A percentile compares a stretch with the other conserved stretches of the same genome.
These are phyloP conservation scores for Ahaetulla prasina DNA, from an alignment of 2,113 vertebrate species.

Conservation along the genomic window DNA sequence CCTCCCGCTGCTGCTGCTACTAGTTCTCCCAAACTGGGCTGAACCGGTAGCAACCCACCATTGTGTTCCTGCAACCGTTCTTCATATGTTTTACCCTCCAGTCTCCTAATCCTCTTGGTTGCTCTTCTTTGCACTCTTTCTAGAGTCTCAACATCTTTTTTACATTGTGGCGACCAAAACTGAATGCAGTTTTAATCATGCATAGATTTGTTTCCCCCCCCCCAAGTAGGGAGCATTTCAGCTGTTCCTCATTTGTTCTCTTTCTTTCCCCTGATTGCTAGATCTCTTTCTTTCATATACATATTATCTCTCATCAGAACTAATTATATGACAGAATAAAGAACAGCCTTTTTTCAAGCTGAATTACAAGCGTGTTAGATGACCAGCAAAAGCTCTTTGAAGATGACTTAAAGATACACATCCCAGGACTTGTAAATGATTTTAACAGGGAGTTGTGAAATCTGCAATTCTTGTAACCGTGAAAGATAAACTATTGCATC, in stretches of 20 bases:
- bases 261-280: constrained; percentile 32
- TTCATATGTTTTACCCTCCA: too few species aligned
- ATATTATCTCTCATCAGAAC: constrained; percentile 40
- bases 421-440: constrained; percentile 19
- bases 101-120: too few species aligned
- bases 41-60: too few species aligned
- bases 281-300: constrained; percentile 34
- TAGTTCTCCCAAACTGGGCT: too few species aligned
- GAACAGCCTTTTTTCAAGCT: constrained; percentile 12
- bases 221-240: constrained; percentile 41
- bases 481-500: background rate
- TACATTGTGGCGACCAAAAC: too few species aligned
- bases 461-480: background rate
- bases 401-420: constrained; percentile 9
- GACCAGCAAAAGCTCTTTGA: background rate
- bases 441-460: constrained; percentile 8
- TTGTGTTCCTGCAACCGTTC: too few species aligned
- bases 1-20: too few species aligned
- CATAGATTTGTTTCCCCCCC: constrained; percentile 24
- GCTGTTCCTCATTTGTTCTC: constrained; percentile 33
- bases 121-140: too few species aligned
- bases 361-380: background rate
- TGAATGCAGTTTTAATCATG: constrained; percentile 29
- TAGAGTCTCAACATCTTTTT: too few species aligned
- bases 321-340: constrained; percentile 41